Base-by-base conservation (phyloP, 2,888 invertebrate genomes). In the Seira ritae region DNA sequence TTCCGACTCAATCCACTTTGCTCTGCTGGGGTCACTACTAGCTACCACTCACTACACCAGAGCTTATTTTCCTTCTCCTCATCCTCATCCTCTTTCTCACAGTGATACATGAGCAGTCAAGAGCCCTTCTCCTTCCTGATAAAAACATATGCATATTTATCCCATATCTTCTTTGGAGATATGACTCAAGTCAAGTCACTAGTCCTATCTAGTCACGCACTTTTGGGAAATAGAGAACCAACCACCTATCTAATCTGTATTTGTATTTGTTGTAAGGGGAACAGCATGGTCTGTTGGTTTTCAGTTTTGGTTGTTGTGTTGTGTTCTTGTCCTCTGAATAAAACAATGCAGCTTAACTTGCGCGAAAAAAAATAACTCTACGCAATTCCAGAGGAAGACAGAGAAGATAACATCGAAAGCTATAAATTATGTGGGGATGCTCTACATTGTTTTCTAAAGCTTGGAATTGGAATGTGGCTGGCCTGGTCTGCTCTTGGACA, bases 191-290 rank as follows among this genome's bases (percentile, higher is more conserved):
- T n/a, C n/a, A n/a, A n/a, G 8, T 31, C 3, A 31, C 3, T 8
- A 31, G 31, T 31, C 31, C 2, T 2, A 31, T 31, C 8, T 31
- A 80, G 83, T 83, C 83, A 80, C 83, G 83, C 83, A 83, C 83
- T 69, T 50, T 50, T 50, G 80, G 83, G 83, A 85, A 85, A 85
- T 85, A 83, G 80, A 83, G 70, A 85, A 85, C 80, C 31, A 4
- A 31, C 8, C 31, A 85, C 80, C 31, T 31, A 31, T 31, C 31
- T 31, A 31, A 31, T 31, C 31, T 31, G 31, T 85, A 80, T 85
- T 73, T 80, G 82, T 80, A 66, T 71, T 74, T 31, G 31, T 31
- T 4, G 8, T 4, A 31, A 50, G 50, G 24, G 67, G 65, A 65
- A 37, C 10, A 1, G 67, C 66, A 10, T 31, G 31, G 31, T 31